These are phyloP conservation scores for Lasioglossum oenotherae DNA, from an alignment of 2,888 invertebrate genomes.

Conservation along the genomic window DNA sequence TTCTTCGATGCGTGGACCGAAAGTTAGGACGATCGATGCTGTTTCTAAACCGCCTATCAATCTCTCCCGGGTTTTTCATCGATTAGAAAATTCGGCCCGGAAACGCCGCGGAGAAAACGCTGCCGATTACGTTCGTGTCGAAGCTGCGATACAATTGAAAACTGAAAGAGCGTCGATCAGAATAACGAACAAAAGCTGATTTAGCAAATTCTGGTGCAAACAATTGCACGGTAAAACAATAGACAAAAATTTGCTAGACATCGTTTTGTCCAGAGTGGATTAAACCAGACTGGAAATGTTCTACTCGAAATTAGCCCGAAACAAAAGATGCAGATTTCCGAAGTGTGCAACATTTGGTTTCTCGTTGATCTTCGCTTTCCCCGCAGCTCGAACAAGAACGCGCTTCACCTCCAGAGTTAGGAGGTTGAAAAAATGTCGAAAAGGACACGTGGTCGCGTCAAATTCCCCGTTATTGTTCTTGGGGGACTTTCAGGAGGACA, in stretches of 20 bases:
- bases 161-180: background rate
- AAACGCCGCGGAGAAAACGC: background rate
- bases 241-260: background rate
- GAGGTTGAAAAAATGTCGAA: background rate
- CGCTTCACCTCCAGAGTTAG: background rate
- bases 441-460: background rate
- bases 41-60: background rate
- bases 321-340: too few species aligned
- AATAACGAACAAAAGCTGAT: background rate
- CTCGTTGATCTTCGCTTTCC: background rate
- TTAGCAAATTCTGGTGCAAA: background rate
- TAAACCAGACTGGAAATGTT: background rate
- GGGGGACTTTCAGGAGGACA: slow-evolving; percentile 80
- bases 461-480: slow-evolving; percentile 72
- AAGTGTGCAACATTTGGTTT: background rate
- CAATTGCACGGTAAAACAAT: background rate
- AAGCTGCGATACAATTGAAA: background rate
- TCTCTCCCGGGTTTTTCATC: background rate
- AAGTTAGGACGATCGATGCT: background rate
- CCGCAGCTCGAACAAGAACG: background rate
- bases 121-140: background rate
- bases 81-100: background rate
- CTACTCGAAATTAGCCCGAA: background rate
- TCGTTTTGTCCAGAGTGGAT: background rate
- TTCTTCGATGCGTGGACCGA: background rate